Base-by-base conservation (phyloP, 37 sponge, comb jelly and placozoan species). In the Cladorhizidae sp. region DNA sequence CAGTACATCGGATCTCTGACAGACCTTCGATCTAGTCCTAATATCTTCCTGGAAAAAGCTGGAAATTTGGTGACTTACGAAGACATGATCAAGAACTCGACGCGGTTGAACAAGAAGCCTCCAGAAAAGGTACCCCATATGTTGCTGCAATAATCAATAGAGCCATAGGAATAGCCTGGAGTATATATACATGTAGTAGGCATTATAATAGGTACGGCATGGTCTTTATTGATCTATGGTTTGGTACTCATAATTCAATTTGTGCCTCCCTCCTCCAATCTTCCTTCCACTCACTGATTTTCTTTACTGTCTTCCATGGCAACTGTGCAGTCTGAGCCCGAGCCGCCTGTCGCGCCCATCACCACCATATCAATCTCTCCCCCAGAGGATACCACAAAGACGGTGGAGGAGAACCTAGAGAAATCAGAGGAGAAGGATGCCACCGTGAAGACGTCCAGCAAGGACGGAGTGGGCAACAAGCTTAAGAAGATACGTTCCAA, bases 51-150 rank as follows among this genome's bases (percentile, higher is more conserved):
- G 0, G 40, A 26, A 15, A 41, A 43, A 42, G 26, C 78, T 28
- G 64, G 39, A 21, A 64, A 40, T 31, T 71, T 81, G 63, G 82
- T 81, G 20, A 57, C 82, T 21, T 81, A 73, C 51, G 49, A 81
- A 63, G 82, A 81, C 64, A 72, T 81, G 62, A 57, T 72, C 29
- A 38, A 49, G 33, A 62, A 72, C 82, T 81, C 82, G 7, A 73
- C 82, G 2, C 61, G n/a, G 73, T 23, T 28, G 36, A 78, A 78
- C 20, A 64, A 26, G 11, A 33, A 35, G 0, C 50, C 55, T 36
- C 40, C 40, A 8, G 41, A 42, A 45, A 40, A 18, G 67, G 67
- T 71, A 42, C 40, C 72, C 14, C 14, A 21, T 17, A 39, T 68
- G 3, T 20, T 6, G n/a, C n/a, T n/a, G n/a, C n/a, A n/a, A n/a